Base-by-base conservation (phyloP, 2,888 invertebrate genomes). In the Argyresthia albistria region DNA sequence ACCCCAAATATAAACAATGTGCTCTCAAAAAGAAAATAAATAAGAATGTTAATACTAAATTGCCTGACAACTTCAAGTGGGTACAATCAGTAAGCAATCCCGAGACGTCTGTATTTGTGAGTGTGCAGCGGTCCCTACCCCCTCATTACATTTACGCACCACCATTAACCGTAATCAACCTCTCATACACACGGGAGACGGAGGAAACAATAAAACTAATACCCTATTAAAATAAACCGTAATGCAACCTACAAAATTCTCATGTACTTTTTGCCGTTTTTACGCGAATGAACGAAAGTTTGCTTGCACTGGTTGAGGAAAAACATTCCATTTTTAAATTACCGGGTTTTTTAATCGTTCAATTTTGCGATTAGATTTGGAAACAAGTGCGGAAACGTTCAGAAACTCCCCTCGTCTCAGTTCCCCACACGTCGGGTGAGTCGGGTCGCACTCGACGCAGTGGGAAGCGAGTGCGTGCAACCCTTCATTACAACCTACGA, bases 401-500 rank as follows among this genome's bases (percentile, higher is more conserved):
- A 61, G 62, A 65, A 73, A 69, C 64, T 69, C 63, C 80, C 80
- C 76, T 74, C 70, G 67, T 63, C 66, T 65, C 43, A 35, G 16
- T 72, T 69, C 80, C 77, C 73, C 69, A 75, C 74, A 76, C 76
- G 76, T 74, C 12, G 16, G 73, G 25, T 25, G 3, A n/a, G n/a
- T n/a, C n/a, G n/a, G n/a, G 25, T 6, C 25, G 3, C 6, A 25
- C 25, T 2, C 62, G 64, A 62, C 45, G 50, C 55, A 57, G 59
- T 56, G 64, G n/a, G 66, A 64, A 65, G 59, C 56, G 66, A 71
- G 67, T 75, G 80, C 79, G 73, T 79, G 77, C 81, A 83, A 81
- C 86, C 82, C 84, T 81, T 82, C 79, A 82, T 82, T 81, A 82
- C 71, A 66, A 72, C 72, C 73, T 75, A 73, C 73, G 73, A 68